phyloP scores from a whole-genome alignment of 2,797 vertebrate species.

The Falco berigora region DNA sequence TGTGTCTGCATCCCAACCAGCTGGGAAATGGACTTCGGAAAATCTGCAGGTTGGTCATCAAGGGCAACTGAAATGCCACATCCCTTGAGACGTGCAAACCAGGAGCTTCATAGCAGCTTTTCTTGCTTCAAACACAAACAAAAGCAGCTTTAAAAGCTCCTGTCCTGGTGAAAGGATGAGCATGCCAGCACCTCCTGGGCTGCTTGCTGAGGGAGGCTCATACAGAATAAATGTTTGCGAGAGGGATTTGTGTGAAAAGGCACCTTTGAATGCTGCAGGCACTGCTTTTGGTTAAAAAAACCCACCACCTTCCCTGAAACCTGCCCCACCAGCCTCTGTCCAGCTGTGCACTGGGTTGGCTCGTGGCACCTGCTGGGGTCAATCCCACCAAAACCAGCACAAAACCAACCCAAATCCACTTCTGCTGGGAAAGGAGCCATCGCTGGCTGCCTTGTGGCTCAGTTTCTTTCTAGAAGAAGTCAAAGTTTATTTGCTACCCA shows the following conservation, averaged over 20 bases:
- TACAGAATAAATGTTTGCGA: neutral
- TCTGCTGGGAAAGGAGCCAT: neutral
- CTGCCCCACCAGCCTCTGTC: neutral
- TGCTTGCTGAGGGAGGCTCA: neutral
- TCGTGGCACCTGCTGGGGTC: accelerated
- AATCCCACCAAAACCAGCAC: neutral
- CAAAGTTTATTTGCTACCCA: too few relatives aligned
- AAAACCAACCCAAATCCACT: neutral
- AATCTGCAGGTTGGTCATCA: accelerated
- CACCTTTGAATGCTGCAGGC: neutral
- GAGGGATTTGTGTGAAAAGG: neutral
- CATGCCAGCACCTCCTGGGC: neutral
- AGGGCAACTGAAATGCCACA: neutral
- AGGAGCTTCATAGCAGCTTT: neutral
- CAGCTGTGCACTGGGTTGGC: accelerated
- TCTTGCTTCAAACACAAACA: neutral
- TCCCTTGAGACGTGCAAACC: neutral
- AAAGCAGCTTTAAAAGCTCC: neutral
- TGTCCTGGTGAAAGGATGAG: neutral
- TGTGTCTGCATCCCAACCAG: neutral
- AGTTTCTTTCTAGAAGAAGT: neutral
- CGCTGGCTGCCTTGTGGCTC: neutral
- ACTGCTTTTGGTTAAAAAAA: neutral
- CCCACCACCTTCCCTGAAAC: accelerated
- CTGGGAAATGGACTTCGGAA: neutral